Evolutionary conservation across 2,888 invertebrate genomes (phyloP).

Genomic region (Drosophila fulvimacula): DNA sequence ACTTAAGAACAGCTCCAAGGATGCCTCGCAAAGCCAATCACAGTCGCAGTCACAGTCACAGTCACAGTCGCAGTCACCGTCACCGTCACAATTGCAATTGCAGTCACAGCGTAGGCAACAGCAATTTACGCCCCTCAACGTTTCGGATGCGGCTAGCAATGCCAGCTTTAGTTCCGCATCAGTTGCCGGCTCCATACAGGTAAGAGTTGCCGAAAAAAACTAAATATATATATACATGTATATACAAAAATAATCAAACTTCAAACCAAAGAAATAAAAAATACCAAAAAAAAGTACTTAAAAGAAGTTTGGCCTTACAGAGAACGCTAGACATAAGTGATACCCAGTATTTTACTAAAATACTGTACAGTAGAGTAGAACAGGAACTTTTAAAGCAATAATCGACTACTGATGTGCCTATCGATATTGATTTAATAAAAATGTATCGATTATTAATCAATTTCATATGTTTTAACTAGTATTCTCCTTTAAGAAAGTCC

Average conservation of each 20-base stretch:
- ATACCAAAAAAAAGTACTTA: conserved; percentile 5
- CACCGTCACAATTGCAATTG: conserved; percentile 16
- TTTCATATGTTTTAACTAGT: too few relatives aligned
- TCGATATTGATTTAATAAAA: background rate
- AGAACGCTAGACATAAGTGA: background rate
- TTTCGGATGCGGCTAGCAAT: conserved; percentile 80
- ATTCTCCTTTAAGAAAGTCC: too few relatives aligned
- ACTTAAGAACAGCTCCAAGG: conserved; percentile 52
- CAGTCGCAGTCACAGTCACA: conserved; percentile 13
- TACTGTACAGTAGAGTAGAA: background rate
- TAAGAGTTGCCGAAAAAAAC: conserved; percentile 60
- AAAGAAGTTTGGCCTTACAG: conserved; percentile 15
- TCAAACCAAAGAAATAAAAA: conserved; percentile 24
- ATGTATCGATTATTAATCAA: too few relatives aligned
- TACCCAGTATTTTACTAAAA: conserved; percentile 6
- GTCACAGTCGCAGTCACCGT: conserved; percentile 10
- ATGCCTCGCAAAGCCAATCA: conserved; percentile 32
- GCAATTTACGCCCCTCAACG: conserved; percentile 74
- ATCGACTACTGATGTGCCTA: background rate
- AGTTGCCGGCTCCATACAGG: conserved; percentile 85
- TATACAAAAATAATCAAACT: conserved; percentile 11
- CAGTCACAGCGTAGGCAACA: conserved; percentile 60
- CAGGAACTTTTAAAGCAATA: background rate
- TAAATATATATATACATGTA: conserved; percentile 1
- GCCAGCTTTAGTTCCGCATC: conserved; percentile 85